Evolutionary conservation across 2,797 vertebrate genomes (phyloP).

Genomic region (Acridotheres tristis): DNA sequence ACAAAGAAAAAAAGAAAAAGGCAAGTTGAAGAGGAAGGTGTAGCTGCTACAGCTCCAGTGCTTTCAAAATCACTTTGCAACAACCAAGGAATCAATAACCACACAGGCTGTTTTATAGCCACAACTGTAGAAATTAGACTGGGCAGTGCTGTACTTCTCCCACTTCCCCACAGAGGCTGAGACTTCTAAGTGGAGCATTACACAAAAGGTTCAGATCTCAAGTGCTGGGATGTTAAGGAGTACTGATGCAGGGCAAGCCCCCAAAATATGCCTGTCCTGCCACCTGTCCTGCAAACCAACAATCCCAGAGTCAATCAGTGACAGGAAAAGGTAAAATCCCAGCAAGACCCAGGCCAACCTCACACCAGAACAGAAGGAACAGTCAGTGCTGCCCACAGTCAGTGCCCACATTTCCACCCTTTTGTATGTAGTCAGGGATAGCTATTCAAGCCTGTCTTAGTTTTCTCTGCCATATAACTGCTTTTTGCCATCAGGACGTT

Average conservation of each 20-base stretch:
- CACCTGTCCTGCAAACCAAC: not conserved
- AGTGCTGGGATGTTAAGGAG: not conserved
- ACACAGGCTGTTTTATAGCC: not conserved
- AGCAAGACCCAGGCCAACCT: not conserved
- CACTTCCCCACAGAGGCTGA: not conserved
- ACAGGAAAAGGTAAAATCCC: not conserved
- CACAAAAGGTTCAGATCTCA: not conserved
- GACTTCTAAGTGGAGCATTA: not conserved
- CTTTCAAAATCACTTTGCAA: not conserved
- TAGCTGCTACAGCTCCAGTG: not conserved
- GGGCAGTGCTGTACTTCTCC: not conserved
- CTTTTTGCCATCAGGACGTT: not conserved
- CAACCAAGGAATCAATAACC: not conserved
- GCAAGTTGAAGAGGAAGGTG: not conserved
- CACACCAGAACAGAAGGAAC: not conserved
- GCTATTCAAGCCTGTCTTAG: not conserved
- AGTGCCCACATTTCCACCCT: not conserved
- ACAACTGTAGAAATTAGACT: not conserved
- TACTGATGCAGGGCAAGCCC: not conserved
- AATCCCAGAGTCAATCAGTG: not conserved
- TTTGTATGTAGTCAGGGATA: not conserved
- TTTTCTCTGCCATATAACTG: not conserved
- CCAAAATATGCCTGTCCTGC: not conserved
- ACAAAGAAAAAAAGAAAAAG: not conserved
- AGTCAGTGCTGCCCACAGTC: not conserved